phyloP scores from a whole-genome alignment of 2,113 vertebrate genomes.

The Neomonachus schauinslandi region DNA sequence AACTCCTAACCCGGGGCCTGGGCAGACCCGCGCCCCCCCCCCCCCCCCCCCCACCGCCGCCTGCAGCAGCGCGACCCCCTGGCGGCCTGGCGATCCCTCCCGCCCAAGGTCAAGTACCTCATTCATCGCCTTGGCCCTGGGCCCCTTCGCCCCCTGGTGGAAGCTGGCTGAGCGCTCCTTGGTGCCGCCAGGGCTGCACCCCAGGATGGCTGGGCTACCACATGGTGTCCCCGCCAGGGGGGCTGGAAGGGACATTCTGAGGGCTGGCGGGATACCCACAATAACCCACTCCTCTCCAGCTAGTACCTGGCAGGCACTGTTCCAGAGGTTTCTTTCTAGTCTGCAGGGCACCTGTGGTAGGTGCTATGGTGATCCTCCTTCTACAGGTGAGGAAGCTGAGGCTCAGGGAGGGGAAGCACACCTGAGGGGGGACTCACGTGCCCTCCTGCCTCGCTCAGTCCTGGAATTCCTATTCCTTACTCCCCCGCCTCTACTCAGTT shows the following conservation, averaged over 20 bases:
- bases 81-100: not conserved
- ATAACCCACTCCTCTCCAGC: not conserved
- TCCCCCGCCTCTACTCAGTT: not conserved
- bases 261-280: no score
- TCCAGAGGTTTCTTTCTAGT: not conserved
- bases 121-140: no score
- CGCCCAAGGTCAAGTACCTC: not conserved
- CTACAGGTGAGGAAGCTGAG: not conserved
- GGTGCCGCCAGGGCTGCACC: not conserved
- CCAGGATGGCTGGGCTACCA: not conserved
- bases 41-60: no score
- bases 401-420: not conserved
- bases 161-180: not conserved
- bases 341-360: no score
- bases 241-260: not conserved
- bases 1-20: no score
- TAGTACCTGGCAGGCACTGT: no score
- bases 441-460: not conserved
- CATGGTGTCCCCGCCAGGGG: not conserved
- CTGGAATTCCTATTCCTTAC: not conserved
- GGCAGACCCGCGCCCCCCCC: no score
- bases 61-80: no score
- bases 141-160: not conserved
- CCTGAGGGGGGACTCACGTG: no score
- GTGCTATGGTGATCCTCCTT: not conserved